Conservation (phyloP, 2,797 vertebrate species). For the Hafferia zeledoni region DNA sequence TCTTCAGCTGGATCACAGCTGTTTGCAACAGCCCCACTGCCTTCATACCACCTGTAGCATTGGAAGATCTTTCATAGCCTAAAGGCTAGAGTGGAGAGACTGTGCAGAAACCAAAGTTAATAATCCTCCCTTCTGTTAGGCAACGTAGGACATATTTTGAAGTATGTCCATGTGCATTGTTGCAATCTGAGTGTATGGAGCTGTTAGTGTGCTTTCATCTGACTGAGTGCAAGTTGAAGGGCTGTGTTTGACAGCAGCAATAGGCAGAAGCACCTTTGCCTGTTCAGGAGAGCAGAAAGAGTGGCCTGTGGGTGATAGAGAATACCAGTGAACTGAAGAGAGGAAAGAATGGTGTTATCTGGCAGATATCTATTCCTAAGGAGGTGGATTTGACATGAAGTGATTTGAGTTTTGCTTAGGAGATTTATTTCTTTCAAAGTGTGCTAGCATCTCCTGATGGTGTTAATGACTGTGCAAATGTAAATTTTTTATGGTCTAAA, state of each 20-base stretch:
- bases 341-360: neutral
- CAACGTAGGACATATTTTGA: fast-evolving
- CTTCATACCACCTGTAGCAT: fast-evolving
- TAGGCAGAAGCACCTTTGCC: neutral
- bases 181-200: neutral
- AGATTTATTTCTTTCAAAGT: neutral
- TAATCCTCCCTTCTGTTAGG: neutral
- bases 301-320: neutral
- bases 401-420: neutral
- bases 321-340: neutral
- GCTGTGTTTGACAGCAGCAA: neutral
- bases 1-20: neutral
- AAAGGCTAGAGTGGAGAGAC: neutral
- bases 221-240: neutral
- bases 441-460: neutral
- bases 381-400: neutral
- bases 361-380: neutral
- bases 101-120: neutral
- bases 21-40: neutral
- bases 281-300: neutral
- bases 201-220: neutral
- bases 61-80: neutral
- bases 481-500: neutral
- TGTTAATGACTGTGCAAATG: neutral
- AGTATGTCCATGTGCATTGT: neutral